Evolutionary conservation across 1,140 invertebrate species (phyloP), one percentile per base, ranked within the genome.

Genomic region (Drosophila triauraria): DNA sequence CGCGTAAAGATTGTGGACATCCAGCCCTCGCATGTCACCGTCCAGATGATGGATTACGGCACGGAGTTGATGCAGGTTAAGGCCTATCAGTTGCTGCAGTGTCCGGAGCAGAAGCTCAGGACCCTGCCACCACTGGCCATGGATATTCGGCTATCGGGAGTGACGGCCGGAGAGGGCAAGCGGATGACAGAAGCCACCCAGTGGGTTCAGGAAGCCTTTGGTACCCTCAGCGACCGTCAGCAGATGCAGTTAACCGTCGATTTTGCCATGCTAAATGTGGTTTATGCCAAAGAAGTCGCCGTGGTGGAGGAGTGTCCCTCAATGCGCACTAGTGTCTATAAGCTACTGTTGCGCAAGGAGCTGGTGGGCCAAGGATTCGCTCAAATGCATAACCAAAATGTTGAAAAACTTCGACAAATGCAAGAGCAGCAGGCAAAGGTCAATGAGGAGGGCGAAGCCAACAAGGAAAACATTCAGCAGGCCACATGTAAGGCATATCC

Each of bases 31-130:
- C 12, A 13, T 2, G 27, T 84, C 0, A 59, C 32, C 1, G 84
- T 87, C 3, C 77, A 84, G 27, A 17, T 63, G 9, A 69, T 88
- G 85, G 84, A 88, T 38, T 59, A 72, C 20, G 63, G 74, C 51
- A 75, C 65, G 2, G 56, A 78, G 6, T 10, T 71, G 23, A 1
- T 88, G 6, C 27, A 46, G 17, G 48, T 81, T 0, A 57, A 62
- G 7, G 20, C 40, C 1, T 4, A 1, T 0, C 58, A 88, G 3
- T 23, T 88, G 27, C 7, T 78, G 0, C 47, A 75, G 47, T 88
- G 84, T 56, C 40, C 62, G 23, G 58, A 56, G 1, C 9, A 15
- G 0, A 51, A 46, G 6, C 72, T 81, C 1, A 20, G 15, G 17
- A 5, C 0, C 15, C n/a, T 57, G 1, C 68, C 78, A 20, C 23